Percentiles rank a stretch among this genome's conserved stretches.
These are phyloP conservation scores for Trissolcus japonicus DNA, from an alignment of 2,888 invertebrate genomes.

Conservation along the genomic window DNA sequence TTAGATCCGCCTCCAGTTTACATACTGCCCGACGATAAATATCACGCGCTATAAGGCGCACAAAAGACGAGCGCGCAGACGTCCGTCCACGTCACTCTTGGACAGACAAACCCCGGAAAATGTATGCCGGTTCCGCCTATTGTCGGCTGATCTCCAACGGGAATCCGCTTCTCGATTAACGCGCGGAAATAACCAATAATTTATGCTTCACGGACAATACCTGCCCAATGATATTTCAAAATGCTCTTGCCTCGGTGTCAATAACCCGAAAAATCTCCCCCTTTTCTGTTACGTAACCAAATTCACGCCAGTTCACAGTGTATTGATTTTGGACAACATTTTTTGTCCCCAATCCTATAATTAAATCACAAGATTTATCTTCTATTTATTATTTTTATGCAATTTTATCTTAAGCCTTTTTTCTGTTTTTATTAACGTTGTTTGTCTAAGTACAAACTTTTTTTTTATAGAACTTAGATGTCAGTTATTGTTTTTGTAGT, in stretches of 20 bases:
- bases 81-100: conserved; percentile 21
- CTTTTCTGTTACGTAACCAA: too few relatives aligned
- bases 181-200: conserved; percentile 30
- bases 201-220: conserved; percentile 31
- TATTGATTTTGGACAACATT: too few relatives aligned
- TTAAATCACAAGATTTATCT: too few relatives aligned
- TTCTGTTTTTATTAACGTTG: too few relatives aligned
- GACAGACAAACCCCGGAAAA: conserved; percentile 31
- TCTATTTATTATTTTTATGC: too few relatives aligned
- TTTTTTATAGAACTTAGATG: too few relatives aligned
- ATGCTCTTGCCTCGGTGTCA: background rate
- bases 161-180: conserved; percentile 31
- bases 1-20: conserved; percentile 40
- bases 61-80: conserved; percentile 39
- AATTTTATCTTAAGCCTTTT: too few relatives aligned
- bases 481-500: too few relatives aligned
- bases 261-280: background rate
- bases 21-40: conserved; percentile 39
- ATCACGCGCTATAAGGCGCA: conserved; percentile 41
- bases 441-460: too few relatives aligned
- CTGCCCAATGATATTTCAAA: conserved; percentile 21
- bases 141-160: conserved; percentile 31
- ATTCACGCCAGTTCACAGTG: too few relatives aligned
- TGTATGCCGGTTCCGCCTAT: conserved; percentile 22
- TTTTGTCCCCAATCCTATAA: too few relatives aligned